Base-by-base conservation (phyloP, 64 coral and sea anemone genomes). In the Montipora cactus region DNA sequence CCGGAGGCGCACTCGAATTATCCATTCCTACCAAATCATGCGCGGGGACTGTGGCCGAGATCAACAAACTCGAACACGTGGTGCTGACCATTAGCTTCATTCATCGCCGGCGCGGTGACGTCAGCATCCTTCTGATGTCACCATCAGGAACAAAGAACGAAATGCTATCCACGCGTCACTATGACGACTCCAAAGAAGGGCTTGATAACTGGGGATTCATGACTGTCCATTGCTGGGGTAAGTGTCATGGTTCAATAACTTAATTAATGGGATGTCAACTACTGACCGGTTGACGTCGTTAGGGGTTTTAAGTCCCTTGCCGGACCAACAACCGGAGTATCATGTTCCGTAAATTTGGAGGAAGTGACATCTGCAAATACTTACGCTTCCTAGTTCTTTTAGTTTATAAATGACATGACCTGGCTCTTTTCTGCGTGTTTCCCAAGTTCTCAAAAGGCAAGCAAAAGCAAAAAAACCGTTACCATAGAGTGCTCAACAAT, bases 221-320 rank as follows among this genome's bases (percentile, higher is more conserved):
- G 98, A 99, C 98, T 37, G 97, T 99, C 2, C 97, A 99, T 67
- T 96, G 92, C 76, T 99, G 97, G 97, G 97, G 97, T 99, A 81
- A 92, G 92, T 47, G 13, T 16, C 59, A 62, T 84, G 5, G 0
- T 22, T 23, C 68, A 5, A 21, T 22, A 20, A 21, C 0, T 71
- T 55, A 10, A 55, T 57, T 11, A 57, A 57, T 11, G 6, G 53
- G 0, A 57, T 11, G 53, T 6, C 11, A 57, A 57, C 6, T 37
- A 37, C 37, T 37, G 37, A 37, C 2, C 0, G 37, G 37, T 37
- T 2, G 37, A 37, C 37, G 37, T 37, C 37, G 37, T 37, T 37
- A 37, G 37, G 37, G 37, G 37, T 37, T 37, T 37, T 37, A 37
- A 37, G 37, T 37, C 37, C 37, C 37, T 37, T 37, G 2, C 37